Evolutionary conservation across 2,888 invertebrate species (phyloP), one percentile per base, ranked within the genome.

Genomic region (Chymomyza amoena): DNA sequence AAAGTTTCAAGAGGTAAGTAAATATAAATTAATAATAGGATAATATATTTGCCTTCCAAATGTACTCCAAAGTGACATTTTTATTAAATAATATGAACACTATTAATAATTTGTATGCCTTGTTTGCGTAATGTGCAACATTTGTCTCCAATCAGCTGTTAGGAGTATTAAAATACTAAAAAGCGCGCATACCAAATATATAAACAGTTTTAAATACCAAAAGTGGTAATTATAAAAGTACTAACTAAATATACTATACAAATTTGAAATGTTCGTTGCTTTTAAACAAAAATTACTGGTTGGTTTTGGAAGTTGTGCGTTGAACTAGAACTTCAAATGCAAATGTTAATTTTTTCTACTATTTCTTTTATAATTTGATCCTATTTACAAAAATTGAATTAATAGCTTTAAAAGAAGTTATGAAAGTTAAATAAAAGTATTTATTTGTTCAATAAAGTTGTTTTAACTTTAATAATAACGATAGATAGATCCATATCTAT

Each of bases 61-160:
- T 50, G 79, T 79, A 51, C 65, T 69, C 5, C 88, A 16, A 0
- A 89, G 66, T 15, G 90, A 83, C 89, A 89, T 89, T 66, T 73
- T 72, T 66, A 71, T 73, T 72, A 69, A 70, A 70, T 45, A 7
- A 62, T 20, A 13, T 52, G 4, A 39, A 70, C 54, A 25, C 68
- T 62, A 32, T 70, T 68, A 28, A 32, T 61, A 25, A 10, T 57
- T 79, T 82, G 81, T 82, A 85, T 85, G 76, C 68, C 54, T 16
- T 7, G 15, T n/a, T 25, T 57, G 57, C 20, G 20, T 15, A 25
- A 25, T 15, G 57, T 57, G 57, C 20, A 15, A 15, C 28, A 1
- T 6, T 54, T 20, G 18, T 54, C 18, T 18, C 3, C 20, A 20
- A 54, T 2, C 20, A 20, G 54, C 54, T 18, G 54, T 9, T 13